A percentile compares a stretch with the other conserved stretches of the same genome.
These are phyloP conservation scores for Turritopsis dohrnii DNA, from an alignment of 30 jellyfish, hydroid and myxozoan species.

Conservation along the genomic window DNA sequence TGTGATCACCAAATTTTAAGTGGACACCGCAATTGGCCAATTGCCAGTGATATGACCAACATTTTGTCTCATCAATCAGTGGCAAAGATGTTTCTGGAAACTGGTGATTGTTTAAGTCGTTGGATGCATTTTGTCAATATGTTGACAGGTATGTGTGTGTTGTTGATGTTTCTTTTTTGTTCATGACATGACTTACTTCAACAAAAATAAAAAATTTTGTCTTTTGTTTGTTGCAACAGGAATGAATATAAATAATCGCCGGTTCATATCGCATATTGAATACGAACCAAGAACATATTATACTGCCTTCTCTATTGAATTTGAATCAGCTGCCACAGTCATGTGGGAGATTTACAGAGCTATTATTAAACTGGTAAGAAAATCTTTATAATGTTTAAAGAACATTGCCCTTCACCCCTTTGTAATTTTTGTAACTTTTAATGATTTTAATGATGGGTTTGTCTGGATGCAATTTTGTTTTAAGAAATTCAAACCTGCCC, in stretches of 20 bases:
- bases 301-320: conserved; percentile 70
- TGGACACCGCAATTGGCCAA: conserved; percentile 84
- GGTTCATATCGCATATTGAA: conserved; percentile 34
- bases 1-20: conserved; percentile 49
- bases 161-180: no score
- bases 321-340: conserved; percentile 76
- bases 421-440: no score
- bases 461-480: no score
- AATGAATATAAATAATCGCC: conserved; percentile 57
- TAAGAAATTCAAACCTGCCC: no score
- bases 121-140: conserved; percentile 64
- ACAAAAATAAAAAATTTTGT: neutral
- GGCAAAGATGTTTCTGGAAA: conserved; percentile 42
- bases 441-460: no score
- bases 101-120: conserved; percentile 34
- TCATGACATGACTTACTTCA: no score
- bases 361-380: conserved; percentile 47
- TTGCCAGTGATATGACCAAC: conserved; percentile 69
- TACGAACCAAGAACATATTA: conserved; percentile 56
- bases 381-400: no score
- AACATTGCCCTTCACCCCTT: no score
- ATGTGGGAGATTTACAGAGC: conserved; percentile 78
- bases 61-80: conserved; percentile 66
- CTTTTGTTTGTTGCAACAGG: conserved; percentile 21
- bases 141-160: conserved; percentile 70